These are phyloP conservation scores for Metopolophium dirhodum DNA, from an alignment of 1,140 invertebrate species.

Conservation along the genomic window DNA sequence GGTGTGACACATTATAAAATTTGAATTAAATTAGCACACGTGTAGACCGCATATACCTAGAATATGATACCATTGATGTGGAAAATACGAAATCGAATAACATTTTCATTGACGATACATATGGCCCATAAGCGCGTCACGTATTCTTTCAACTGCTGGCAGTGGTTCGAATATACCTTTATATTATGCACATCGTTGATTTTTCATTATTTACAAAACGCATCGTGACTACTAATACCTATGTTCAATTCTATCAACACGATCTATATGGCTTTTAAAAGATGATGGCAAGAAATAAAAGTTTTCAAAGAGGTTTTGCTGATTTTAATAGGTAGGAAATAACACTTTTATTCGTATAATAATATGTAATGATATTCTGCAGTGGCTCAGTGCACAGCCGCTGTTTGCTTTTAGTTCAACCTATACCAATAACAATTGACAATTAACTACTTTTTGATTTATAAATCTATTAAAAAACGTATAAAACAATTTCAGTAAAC, in stretches of 20 bases:
- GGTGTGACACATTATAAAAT: neutral
- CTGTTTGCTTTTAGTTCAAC: neutral
- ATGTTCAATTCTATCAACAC: neutral
- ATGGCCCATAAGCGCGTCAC: neutral
- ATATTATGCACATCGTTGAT: neutral
- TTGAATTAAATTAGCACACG: no score
- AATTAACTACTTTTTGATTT: neutral
- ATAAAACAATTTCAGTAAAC: neutral
- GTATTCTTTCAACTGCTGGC: neutral
- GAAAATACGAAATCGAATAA: no score
- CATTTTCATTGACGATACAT: neutral
- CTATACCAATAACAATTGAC: neutral
- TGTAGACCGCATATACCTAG: no score
- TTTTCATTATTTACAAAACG: conserved; percentile 1
- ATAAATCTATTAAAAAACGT: neutral
- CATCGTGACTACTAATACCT: neutral
- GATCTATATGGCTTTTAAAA: neutral
- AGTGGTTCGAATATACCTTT: neutral
- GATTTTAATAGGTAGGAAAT: neutral
- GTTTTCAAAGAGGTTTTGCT: neutral
- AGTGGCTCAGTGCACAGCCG: neutral
- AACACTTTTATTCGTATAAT: no score
- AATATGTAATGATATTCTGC: neutral
- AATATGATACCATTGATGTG: no score
- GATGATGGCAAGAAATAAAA: neutral